A percentile compares a stretch with the other conserved stretches of the same genome.
Evolutionary conservation across 1,140 invertebrate genomes (phyloP).

Genomic region (Eupeodes corollae): DNA sequence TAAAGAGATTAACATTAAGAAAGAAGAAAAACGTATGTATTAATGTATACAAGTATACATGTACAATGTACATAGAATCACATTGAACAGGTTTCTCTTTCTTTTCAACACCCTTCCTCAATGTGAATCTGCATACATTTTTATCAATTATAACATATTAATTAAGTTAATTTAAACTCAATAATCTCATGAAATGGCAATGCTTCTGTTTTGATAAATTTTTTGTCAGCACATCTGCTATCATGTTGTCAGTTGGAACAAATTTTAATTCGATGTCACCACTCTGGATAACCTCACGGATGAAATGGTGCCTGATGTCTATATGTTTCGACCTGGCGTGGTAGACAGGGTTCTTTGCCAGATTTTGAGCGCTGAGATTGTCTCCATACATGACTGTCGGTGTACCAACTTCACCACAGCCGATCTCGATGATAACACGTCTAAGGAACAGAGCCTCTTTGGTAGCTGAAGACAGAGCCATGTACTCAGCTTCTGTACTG

Average conservation of each 20-base stretch:
- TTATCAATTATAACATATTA: no score
- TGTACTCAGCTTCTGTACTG: no score
- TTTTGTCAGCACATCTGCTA: slow-evolving; percentile 15
- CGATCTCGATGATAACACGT: slow-evolving; percentile 5
- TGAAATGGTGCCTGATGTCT: slow-evolving; percentile 17
- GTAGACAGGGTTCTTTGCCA: slow-evolving; percentile 13
- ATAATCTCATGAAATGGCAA: neutral
- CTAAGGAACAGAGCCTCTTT: slow-evolving; percentile 11
- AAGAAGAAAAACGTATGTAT: no score
- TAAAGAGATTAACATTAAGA: no score
- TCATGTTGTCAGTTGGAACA: slow-evolving; percentile 9
- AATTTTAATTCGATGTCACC: slow-evolving; percentile 10
- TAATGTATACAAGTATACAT: no score
- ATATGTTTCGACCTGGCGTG: slow-evolving; percentile 24
- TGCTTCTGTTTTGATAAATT: neutral
- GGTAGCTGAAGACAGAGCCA: slow-evolving; percentile 17
- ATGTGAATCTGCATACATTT: no score
- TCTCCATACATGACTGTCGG: neutral
- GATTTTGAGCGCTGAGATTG: slow-evolving; percentile 15
- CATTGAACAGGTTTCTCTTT: no score
- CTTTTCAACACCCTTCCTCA: no score
- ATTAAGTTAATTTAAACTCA: no score
- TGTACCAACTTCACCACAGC: neutral
- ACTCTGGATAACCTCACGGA: slow-evolving; percentile 13
- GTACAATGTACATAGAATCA: no score